A percentile compares a stretch with the other conserved stretches of the same genome.
These are phyloP conservation scores for Halictus rubicundus DNA, from an alignment of 1,140 invertebrate species.

Conservation along the genomic window DNA sequence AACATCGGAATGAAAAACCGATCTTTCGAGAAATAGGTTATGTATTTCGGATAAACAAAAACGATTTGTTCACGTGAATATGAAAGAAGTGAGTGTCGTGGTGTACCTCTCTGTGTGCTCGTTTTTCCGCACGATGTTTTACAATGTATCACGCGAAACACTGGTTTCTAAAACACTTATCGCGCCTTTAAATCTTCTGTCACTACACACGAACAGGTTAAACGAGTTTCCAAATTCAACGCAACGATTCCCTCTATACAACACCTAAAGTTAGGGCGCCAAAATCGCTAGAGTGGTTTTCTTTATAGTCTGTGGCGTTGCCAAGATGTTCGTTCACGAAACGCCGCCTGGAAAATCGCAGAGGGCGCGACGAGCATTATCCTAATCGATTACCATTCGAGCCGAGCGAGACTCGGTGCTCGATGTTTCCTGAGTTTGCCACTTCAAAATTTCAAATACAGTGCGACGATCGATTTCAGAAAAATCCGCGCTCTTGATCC, in stretches of 20 bases:
- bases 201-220: conserved; percentile 55
- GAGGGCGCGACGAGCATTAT: background rate
- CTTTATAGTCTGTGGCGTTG: conserved; percentile 10
- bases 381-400: background rate
- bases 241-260: conserved; percentile 28
- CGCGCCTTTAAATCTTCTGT: conserved; percentile 44
- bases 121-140: conserved; percentile 27
- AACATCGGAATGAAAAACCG: background rate
- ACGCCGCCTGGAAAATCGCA: background rate
- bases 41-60: conserved; percentile 55
- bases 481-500: no score
- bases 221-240: conserved; percentile 48
- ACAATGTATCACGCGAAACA: conserved; percentile 16
- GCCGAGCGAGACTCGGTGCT: background rate
- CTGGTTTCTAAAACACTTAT: conserved; percentile 39
- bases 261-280: conserved; percentile 23
- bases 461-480: no score
- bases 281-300: conserved; percentile 22
- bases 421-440: no score
- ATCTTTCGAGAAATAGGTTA: conserved; percentile 39
- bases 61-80: conserved; percentile 27
- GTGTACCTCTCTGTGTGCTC: conserved; percentile 45
- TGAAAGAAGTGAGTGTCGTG: conserved; percentile 3
- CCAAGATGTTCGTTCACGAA: background rate
- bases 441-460: no score